Conservation (phyloP, 2,888 invertebrate genomes). For the Agrochola lota region DNA sequence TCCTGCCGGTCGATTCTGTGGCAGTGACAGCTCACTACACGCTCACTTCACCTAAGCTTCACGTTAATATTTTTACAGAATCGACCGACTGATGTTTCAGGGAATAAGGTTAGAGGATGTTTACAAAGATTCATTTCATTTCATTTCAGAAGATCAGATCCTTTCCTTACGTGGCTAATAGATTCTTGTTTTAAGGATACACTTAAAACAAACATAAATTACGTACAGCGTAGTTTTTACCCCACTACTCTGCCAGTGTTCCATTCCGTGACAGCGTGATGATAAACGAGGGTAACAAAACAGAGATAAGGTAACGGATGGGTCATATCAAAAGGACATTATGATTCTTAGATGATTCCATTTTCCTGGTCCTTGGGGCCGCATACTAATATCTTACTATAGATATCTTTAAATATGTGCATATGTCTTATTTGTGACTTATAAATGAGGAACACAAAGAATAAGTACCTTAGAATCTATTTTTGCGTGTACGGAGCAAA, state of each 20-base stretch:
- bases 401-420: neutral
- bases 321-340: conserved; percentile 63
- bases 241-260: conserved; percentile 19
- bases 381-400: conserved; percentile 10
- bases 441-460: neutral
- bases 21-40: too few species aligned
- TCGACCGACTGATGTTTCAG: neutral
- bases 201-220: conserved; percentile 36
- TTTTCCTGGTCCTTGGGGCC: conserved; percentile 30
- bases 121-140: too few species aligned
- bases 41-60: too few species aligned
- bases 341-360: conserved; percentile 50
- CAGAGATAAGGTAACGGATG: conserved; percentile 41
- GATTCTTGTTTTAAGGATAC: neutral
- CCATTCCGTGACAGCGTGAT: conserved; percentile 54
- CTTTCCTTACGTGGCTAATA: neutral
- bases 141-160: neutral
- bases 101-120: neutral
- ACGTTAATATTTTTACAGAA: too few species aligned
- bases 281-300: conserved; percentile 55
- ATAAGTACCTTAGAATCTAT: neutral
- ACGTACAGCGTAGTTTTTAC: conserved; percentile 43
- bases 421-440: too few species aligned
- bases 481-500: neutral
- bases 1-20: too few species aligned